Conservation (phyloP, 2,113 vertebrate species). For the Indicator indicator region DNA sequence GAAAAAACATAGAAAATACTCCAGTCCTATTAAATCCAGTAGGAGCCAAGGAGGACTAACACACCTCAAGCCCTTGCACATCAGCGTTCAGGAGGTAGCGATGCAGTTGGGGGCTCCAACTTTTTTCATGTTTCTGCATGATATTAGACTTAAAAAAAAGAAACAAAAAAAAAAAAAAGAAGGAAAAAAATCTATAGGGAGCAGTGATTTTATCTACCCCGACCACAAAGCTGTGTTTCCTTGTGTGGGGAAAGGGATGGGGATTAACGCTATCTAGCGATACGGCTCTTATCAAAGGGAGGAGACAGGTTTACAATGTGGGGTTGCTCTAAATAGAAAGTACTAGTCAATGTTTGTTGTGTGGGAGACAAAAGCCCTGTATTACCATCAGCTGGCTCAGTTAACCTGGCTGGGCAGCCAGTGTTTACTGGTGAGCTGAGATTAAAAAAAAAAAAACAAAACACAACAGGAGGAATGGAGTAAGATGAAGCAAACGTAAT, state of each 20-base stretch:
- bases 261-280: constrained; percentile 28
- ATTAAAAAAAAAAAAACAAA: neutral
- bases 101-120: neutral
- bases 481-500: neutral
- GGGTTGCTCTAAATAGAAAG: constrained; percentile 35
- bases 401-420: neutral
- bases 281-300: constrained; percentile 24
- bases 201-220: neutral
- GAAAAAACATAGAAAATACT: neutral
- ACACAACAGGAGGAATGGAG: neutral
- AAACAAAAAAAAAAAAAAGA: too few species aligned
- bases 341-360: constrained; percentile 40
- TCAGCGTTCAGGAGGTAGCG: rapidly evolving
- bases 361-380: constrained; percentile 34
- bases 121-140: neutral
- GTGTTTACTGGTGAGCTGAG: neutral
- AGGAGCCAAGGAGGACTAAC: neutral
- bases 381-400: neutral
- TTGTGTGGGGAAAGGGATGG: neutral
- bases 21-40: neutral
- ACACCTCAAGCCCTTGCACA: neutral
- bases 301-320: constrained; percentile 2
- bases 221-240: neutral
- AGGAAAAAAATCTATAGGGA: neutral
- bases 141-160: neutral